These are phyloP conservation scores for Eueides isabella DNA, from an alignment of 1,140 invertebrate genomes.

Conservation along the genomic window DNA sequence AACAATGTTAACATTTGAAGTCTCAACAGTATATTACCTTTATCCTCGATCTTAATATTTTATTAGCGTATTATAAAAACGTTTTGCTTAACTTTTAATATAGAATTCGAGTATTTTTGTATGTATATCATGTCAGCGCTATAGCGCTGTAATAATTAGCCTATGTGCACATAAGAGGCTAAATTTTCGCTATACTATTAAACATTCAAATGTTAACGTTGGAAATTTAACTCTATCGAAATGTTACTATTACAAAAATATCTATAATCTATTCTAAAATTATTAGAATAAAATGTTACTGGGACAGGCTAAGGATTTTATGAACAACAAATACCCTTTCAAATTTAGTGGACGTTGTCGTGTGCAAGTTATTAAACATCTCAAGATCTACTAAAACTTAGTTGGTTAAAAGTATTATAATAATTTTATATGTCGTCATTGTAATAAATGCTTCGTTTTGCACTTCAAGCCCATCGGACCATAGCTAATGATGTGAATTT, in stretches of 20 bases:
- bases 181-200: conserved; percentile 15
- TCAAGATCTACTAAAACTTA: conserved; percentile 60
- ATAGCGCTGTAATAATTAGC: no score
- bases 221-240: conserved; percentile 49
- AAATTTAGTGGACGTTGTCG: conserved; percentile 61
- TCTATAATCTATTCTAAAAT: conserved; percentile 77
- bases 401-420: conserved; percentile 52
- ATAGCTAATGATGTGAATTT: not conserved
- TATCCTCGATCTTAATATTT: not conserved
- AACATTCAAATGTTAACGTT: conserved; percentile 39
- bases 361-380: conserved; percentile 63
- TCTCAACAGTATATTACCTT: not conserved
- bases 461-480: conserved; percentile 50
- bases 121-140: not conserved
- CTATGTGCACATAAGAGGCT: no score
- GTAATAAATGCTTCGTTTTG: conserved; percentile 49
- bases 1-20: conserved; percentile 25
- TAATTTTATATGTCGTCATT: conserved; percentile 32
- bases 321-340: conserved; percentile 76
- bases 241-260: conserved; percentile 80
- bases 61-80: not conserved
- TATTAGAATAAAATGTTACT: conserved; percentile 72
- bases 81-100: not conserved
- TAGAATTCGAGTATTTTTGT: not conserved
- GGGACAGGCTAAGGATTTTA: conserved; percentile 78